Base-by-base conservation (phyloP, 2,888 invertebrate species). In the Antitype chi region DNA sequence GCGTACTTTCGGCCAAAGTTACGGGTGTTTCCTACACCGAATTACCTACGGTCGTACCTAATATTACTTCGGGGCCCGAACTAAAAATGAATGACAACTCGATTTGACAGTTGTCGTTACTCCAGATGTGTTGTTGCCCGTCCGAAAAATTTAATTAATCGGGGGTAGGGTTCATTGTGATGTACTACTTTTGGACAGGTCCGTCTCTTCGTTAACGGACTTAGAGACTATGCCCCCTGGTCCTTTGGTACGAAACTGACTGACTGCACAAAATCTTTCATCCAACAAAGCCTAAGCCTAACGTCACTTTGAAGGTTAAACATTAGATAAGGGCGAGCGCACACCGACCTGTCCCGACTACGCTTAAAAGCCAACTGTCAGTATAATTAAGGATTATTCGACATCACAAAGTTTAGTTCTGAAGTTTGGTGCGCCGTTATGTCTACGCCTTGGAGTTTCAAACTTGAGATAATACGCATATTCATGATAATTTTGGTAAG, bases 381-480 rank as follows among this genome's bases (percentile, higher is more conserved):
- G 81, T 78, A 69, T 85, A 84, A 85, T 84, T 76, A 78, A 69
- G 76, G 81, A 86, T 84, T 84, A 86, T 71, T 85, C 85, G 25
- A 76, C 70, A 71, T 68, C 52, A 59, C 11, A 70, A 82, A 85
- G 70, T 81, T 80, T 68, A 53, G 59, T 60, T 79, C 20, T 80
- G 68, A 85, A 81, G 67, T 76, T 76, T 66, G 38, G n/a, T 25
- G 13, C 76, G 66, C 63, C 38, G 67, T 83, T 84, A 67, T 81
- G 70, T 73, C 72, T 85, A 68, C 73, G 55, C 20, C 68, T 66
- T 52, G 43, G 67, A 76, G 68, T 74, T 70, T 28, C 38, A 38
- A 67, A 85, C 47, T 83, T 70, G 13, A 70, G 70, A 64, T 81
- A 81, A 81, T 70, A 59, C 55, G 68, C 70, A 80, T 71, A 76